These are phyloP conservation scores for Drosophila eugracilis DNA, from an alignment of 1,140 invertebrate species.

Conservation along the genomic window DNA sequence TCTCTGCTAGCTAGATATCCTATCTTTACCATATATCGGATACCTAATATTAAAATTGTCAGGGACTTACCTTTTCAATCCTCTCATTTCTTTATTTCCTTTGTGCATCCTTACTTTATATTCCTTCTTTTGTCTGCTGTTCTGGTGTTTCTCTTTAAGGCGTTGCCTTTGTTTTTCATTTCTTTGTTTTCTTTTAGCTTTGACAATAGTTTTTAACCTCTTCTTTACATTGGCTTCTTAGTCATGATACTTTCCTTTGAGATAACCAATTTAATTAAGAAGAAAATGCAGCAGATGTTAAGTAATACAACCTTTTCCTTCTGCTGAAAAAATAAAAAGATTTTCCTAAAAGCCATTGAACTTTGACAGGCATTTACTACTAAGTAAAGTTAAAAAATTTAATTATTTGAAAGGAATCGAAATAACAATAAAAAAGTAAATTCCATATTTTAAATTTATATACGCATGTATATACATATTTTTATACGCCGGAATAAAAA, in stretches of 20 bases:
- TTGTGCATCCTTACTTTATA: background rate
- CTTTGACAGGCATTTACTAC: too few species aligned
- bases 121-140: background rate
- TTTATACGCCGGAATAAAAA: too few species aligned
- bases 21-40: background rate
- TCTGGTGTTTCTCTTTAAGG: background rate
- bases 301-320: too few species aligned
- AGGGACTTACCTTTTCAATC: background rate
- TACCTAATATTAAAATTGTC: background rate
- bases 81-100: background rate
- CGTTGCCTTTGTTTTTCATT: background rate
- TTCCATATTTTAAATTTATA: too few species aligned
- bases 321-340: too few species aligned
- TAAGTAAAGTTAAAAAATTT: too few species aligned
- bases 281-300: too few species aligned
- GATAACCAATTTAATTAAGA: background rate
- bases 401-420: too few species aligned
- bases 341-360: too few species aligned
- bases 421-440: too few species aligned
- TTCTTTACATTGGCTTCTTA: background rate
- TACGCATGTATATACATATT: too few species aligned
- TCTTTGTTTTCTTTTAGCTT: background rate
- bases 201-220: background rate
- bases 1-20: background rate
- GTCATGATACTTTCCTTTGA: background rate